These are phyloP conservation scores for Rhysida immarginata DNA, from an alignment of 1,140 invertebrate genomes.

Conservation along the genomic window DNA sequence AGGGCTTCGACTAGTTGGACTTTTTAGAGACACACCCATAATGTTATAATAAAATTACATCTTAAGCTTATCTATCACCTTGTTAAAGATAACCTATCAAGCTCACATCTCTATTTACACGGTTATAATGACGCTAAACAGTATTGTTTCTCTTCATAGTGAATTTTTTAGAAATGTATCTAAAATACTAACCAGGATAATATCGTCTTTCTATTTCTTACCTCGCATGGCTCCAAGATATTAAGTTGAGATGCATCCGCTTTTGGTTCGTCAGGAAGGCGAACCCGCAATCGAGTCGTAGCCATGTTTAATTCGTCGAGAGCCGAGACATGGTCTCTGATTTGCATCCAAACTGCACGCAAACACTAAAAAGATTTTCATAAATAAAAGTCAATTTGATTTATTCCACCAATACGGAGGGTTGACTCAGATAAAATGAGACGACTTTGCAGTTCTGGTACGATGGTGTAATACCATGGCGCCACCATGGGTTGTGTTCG, in stretches of 20 bases:
- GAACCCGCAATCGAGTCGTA: conserved; percentile 42
- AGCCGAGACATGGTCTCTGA: conserved; percentile 41
- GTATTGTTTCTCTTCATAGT: too few relatives aligned
- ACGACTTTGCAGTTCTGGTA: too few relatives aligned
- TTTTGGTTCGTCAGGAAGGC: conserved; percentile 30
- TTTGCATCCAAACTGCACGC: conserved; percentile 40
- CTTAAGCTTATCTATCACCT: background rate
- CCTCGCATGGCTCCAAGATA: conserved; percentile 34
- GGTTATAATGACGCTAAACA: background rate
- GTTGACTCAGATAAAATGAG: too few relatives aligned
- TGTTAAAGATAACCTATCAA: background rate
- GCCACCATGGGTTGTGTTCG: too few relatives aligned
- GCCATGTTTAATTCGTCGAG: conserved; percentile 61
- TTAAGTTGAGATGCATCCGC: conserved; percentile 21
- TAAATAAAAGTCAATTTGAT: too few relatives aligned
- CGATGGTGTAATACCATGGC: too few relatives aligned
- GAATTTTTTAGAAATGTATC: too few relatives aligned
- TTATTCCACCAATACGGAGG: too few relatives aligned
- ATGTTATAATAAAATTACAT: background rate
- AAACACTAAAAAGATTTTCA: conserved; percentile 30
- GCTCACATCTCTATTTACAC: background rate
- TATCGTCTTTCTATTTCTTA: conserved; percentile 23
- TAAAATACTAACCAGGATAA: background rate
- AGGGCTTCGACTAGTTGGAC: too few relatives aligned
- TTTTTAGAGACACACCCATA: too few relatives aligned